Percentiles rank a stretch among this genome's conserved stretches.
phyloP scores from a whole-genome alignment of 2,888 invertebrate genomes.

The Dasypolia templi region DNA sequence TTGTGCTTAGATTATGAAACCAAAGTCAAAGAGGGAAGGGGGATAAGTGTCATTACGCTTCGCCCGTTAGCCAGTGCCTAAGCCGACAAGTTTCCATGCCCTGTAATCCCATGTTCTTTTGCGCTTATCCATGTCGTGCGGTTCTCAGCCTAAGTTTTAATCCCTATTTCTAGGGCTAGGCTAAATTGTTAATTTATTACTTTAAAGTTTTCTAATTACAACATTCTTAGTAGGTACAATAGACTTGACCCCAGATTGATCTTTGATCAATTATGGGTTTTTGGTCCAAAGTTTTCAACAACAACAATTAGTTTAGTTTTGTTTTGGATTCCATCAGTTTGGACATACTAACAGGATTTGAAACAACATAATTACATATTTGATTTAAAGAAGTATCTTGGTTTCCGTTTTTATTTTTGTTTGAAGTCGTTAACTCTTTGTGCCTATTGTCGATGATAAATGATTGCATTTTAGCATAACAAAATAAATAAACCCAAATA shows the following conservation, averaged over 20 bases:
- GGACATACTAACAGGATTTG: no score
- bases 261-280: not conserved
- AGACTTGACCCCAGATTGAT: not conserved
- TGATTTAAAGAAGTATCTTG: not conserved
- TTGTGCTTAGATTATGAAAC: conserved; percentile 23
- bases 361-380: not conserved
- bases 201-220: conserved; percentile 8
- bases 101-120: conserved; percentile 29
- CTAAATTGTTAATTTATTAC: conserved; percentile 9
- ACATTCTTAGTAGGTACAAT: not conserved
- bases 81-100: not conserved
- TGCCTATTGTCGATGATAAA: conserved; percentile 6
- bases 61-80: no score
- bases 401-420: not conserved
- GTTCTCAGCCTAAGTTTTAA: not conserved
- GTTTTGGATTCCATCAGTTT: no score
- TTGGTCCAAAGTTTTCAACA: not conserved
- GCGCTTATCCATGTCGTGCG: conserved; percentile 13
- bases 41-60: no score
- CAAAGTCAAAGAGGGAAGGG: no score
- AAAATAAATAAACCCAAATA: conserved; percentile 26
- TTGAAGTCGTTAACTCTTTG: not conserved
- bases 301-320: no score
- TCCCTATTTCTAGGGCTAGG: conserved; percentile 4
- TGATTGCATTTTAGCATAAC: conserved; percentile 30